phyloP scores from a whole-genome alignment of 2,113 vertebrate genomes.

The Cyanoderma ruficeps region DNA sequence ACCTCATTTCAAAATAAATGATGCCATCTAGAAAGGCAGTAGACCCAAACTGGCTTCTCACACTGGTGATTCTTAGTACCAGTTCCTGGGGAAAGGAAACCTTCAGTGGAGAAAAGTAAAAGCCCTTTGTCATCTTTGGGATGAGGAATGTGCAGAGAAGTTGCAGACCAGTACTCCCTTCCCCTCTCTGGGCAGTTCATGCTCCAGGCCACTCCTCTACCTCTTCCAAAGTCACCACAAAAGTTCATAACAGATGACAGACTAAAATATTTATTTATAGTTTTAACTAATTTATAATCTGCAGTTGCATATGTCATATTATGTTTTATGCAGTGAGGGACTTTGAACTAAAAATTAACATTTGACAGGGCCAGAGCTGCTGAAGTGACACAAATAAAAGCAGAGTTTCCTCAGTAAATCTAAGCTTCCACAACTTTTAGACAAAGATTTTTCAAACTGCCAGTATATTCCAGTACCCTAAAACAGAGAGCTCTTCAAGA shows the following conservation, averaged over 20 bases:
- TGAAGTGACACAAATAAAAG: neutral
- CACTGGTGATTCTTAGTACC: neutral
- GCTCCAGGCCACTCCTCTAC: neutral
- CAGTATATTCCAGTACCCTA: neutral
- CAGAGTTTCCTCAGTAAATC: neutral
- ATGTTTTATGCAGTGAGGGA: neutral
- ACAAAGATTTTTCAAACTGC: neutral
- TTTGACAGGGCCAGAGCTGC: neutral
- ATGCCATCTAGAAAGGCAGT: neutral
- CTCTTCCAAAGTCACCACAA: neutral
- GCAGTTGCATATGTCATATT: neutral
- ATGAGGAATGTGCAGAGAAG: neutral
- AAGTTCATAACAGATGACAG: neutral
- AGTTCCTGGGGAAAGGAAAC: neutral
- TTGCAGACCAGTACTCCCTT: neutral
- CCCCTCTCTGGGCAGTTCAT: neutral
- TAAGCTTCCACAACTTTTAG: neutral
- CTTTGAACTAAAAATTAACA: neutral
- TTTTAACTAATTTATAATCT: constrained; percentile 30
- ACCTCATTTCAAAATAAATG: neutral
- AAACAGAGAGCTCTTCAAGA: neutral
- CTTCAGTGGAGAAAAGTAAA: neutral
- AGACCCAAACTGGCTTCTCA: neutral
- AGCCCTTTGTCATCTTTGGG: neutral
- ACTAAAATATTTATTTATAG: constrained; percentile 8